phyloP scores from a whole-genome alignment of 2,797 vertebrate species.

The Ctenochaetus hawaiiensis region DNA sequence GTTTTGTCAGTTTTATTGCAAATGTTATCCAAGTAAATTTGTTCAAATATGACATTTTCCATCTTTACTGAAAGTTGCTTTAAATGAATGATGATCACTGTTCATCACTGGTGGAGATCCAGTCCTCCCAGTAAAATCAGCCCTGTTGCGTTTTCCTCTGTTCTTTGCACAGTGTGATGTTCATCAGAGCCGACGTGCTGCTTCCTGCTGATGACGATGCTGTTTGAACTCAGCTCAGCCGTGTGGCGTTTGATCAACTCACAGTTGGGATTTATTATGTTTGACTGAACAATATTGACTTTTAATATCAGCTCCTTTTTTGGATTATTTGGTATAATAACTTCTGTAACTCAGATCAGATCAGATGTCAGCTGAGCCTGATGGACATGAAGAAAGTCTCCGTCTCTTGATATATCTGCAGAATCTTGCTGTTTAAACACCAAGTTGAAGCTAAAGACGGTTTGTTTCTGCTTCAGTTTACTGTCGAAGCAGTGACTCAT shows the following conservation, averaged over 20 bases:
- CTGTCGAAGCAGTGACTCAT: too few species aligned
- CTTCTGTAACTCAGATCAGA: too few species aligned
- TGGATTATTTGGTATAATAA: not conserved
- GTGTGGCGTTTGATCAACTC: not conserved
- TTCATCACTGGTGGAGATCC: not conserved
- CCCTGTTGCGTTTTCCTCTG: not conserved
- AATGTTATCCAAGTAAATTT: too few species aligned
- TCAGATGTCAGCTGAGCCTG: not conserved
- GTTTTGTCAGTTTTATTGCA: too few species aligned
- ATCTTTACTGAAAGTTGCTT: too few species aligned
- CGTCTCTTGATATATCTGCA: too few species aligned
- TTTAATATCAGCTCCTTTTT: not conserved
- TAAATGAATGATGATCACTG: too few species aligned
- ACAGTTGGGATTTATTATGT: not conserved
- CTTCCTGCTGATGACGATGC: not conserved
- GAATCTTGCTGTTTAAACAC: too few species aligned
- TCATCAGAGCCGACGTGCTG: not conserved
- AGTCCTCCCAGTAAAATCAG: not conserved
- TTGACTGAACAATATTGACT: not conserved
- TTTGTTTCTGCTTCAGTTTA: too few species aligned
- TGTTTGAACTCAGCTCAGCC: not conserved
- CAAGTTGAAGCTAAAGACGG: too few species aligned
- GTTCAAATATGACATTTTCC: too few species aligned
- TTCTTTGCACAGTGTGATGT: conserved; percentile 6
- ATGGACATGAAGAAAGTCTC: not conserved